These are phyloP conservation scores for Drosophila helvetica DNA, from an alignment of 2,888 invertebrate species.

Conservation along the genomic window DNA sequence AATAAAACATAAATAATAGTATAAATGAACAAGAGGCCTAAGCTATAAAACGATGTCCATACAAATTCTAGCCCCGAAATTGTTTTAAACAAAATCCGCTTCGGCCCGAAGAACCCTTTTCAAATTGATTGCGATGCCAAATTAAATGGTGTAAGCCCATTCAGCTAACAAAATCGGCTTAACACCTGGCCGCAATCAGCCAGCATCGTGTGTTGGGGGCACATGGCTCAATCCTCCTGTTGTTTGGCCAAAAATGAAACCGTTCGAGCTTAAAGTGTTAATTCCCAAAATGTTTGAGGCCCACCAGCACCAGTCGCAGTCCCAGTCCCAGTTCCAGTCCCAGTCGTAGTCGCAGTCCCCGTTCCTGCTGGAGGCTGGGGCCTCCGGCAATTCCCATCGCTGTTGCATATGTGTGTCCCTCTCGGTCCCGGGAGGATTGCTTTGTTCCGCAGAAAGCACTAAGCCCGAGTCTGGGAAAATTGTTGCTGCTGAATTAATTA, in stretches of 20 bases:
- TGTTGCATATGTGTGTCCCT: slow-evolving; percentile 5
- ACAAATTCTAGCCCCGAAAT: not conserved
- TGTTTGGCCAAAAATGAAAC: slow-evolving; percentile 26
- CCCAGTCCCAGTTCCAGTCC: slow-evolving; percentile 5
- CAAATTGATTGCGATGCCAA: slow-evolving; percentile 5
- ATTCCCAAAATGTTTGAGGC: slow-evolving; percentile 40
- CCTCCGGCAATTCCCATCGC: not conserved
- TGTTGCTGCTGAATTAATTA: slow-evolving; percentile 31
- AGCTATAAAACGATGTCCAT: not conserved
- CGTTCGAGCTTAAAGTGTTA: slow-evolving; percentile 47
- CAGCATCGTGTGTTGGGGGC: slow-evolving; percentile 5
- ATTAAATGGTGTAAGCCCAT: slow-evolving; percentile 31
- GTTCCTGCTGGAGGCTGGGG: no score
- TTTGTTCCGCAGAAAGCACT: slow-evolving; percentile 29
- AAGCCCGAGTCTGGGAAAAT: slow-evolving; percentile 2
- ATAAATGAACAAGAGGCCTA: not conserved
- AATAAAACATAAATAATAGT: not conserved
- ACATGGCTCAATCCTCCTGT: slow-evolving; percentile 19
- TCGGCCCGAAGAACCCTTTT: not conserved
- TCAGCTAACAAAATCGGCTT: slow-evolving; percentile 32
- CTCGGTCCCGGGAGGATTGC: slow-evolving; percentile 22
- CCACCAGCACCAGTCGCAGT: slow-evolving; percentile 14
- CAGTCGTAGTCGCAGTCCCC: not conserved
- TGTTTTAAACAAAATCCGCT: not conserved
- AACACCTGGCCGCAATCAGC: slow-evolving; percentile 31